A percentile compares a stretch with the other conserved stretches of the same genome.
Evolutionary conservation across 1,140 invertebrate species (phyloP).

Genomic region (Pygmarrhopalites habei): DNA sequence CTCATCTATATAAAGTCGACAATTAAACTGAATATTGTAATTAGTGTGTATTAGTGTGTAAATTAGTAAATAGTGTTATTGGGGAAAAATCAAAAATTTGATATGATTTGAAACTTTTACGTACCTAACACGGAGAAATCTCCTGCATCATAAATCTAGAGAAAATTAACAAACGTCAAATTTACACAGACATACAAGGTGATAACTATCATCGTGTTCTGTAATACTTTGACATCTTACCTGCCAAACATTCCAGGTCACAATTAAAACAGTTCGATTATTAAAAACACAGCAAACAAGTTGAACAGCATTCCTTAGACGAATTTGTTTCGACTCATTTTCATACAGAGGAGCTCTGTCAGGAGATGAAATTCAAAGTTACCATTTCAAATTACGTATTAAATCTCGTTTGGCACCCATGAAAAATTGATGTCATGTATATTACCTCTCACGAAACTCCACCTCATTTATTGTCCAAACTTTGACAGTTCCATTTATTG

Average conservation of each 20-base stretch:
- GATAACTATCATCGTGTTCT: neutral
- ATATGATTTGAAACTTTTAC: neutral
- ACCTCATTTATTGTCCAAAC: slow-evolving; percentile 89
- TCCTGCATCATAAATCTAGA: slow-evolving; percentile 14
- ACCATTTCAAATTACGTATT: no score
- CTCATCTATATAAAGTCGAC: no score
- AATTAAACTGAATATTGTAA: no score
- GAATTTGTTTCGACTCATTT: slow-evolving; percentile 95
- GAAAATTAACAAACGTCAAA: slow-evolving; percentile 6
- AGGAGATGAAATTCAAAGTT: no score
- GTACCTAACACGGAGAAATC: slow-evolving; percentile 12
- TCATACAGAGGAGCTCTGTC: slow-evolving; percentile 77
- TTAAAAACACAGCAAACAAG: slow-evolving; percentile 92
- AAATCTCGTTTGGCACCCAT: no score
- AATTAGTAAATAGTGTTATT: no score
- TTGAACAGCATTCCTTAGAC: slow-evolving; percentile 84
- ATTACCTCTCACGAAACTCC: slow-evolving; percentile 53
- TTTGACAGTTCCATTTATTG: slow-evolving; percentile 94
- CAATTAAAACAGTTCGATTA: slow-evolving; percentile 90
- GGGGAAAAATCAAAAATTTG: neutral
- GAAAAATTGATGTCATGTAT: no score
- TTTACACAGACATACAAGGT: neutral
- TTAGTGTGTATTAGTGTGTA: no score
- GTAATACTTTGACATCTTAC: no score
- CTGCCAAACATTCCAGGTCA: slow-evolving; percentile 96